Evolutionary conservation across 2,113 vertebrate species (phyloP), one percentile per base, ranked within the genome.

Genomic region (Perca schrenkii): DNA sequence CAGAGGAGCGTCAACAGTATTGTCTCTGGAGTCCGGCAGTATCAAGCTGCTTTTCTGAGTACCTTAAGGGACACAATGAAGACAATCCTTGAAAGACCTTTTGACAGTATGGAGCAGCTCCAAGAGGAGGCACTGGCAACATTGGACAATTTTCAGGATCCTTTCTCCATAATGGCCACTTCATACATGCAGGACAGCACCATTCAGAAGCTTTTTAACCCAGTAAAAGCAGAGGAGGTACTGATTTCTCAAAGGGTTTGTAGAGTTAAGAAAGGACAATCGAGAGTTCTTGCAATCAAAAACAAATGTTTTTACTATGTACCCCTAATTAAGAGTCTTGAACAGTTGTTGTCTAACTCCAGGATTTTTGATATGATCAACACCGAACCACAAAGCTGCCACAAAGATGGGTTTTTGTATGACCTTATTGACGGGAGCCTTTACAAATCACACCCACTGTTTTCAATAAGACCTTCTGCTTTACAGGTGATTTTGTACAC

Each of bases 21-120:
- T 64, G 53, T 75, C 2, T 75, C 60, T 64, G 53, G 8, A 65
- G 60, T 75, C 61, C 61, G 54, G 61, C 60, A 76, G 49, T 76
- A 76, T 64, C 61, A 65, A 76, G 34, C 61, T 63, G 2, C 72
- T 74, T 58, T 60, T 47, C 70, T 64, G 22, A 6, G 6, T 15
- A 58, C 60, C 31, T 17, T 64, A 34, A 64, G 47, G 28, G 60
- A 64, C 31, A 63, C 49, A 22, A 54, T 75, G 49, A 64, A 64
- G 21, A 64, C 2, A 14, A 53, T 65, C 50, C 21, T 76, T 21
- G 11, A 56, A 65, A 43, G 61, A 53, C 61, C 43, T 54, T 76
- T 49, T 64, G 60, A 57, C 31, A 62, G 31, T 3, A 2, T 57
- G 74, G 36, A 65, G 62, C 16, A 56, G 34, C 62, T 66, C 2